Evolutionary conservation across 2,797 vertebrate genomes (phyloP).

Genomic region (Psittacula echo): DNA sequence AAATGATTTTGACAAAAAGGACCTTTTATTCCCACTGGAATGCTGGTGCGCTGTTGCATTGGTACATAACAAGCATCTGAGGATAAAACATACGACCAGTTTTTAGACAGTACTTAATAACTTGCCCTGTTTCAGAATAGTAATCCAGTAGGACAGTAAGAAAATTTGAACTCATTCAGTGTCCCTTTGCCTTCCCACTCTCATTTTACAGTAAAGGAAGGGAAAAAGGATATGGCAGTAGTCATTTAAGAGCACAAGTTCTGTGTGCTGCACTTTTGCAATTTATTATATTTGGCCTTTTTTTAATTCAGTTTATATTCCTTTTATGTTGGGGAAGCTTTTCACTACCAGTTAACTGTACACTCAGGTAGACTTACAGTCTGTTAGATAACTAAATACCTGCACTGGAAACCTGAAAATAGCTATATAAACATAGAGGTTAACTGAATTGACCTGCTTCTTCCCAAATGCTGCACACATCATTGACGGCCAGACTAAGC

Average conservation of each 20-base stretch:
- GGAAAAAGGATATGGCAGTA: not conserved
- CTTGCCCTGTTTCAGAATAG: not conserved
- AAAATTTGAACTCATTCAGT: not conserved
- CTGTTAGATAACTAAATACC: not conserved
- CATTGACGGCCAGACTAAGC: not conserved
- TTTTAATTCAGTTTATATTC: not conserved
- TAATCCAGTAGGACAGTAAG: not conserved
- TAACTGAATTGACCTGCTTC: not conserved
- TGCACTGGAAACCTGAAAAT: not conserved
- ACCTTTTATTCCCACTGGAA: not conserved
- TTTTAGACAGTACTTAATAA: not conserved
- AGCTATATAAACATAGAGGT: not conserved
- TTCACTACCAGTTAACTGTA: not conserved
- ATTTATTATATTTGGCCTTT: not conserved
- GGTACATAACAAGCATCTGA: not conserved
- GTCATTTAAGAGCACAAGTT: not conserved
- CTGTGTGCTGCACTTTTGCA: not conserved
- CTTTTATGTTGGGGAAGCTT: rapidly evolving
- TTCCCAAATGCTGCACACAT: not conserved
- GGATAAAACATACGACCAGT: not conserved
- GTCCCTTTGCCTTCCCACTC: not conserved
- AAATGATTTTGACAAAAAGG: constrained; percentile 72
- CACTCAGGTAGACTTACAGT: not conserved
- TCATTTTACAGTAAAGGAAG: not conserved
- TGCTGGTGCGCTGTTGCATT: not conserved